These are phyloP conservation scores for Gymnoscelis rufifasciata DNA, from an alignment of 2,888 invertebrate species.

Conservation along the genomic window DNA sequence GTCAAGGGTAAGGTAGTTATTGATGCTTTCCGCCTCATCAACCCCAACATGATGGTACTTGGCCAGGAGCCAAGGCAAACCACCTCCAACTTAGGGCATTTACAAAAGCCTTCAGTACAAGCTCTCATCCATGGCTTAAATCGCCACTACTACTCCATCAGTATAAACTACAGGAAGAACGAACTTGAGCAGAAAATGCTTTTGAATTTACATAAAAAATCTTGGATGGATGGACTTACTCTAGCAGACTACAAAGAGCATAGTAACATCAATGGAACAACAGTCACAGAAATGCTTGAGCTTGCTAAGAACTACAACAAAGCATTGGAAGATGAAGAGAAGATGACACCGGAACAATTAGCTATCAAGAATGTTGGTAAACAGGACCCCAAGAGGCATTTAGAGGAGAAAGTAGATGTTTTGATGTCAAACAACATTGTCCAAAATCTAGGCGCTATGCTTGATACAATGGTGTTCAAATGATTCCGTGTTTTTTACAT, in stretches of 20 bases:
- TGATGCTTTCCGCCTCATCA: conserved; percentile 99
- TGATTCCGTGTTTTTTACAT: conserved; percentile 52
- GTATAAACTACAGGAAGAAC: conserved; percentile 99
- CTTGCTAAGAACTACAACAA: conserved; percentile 98
- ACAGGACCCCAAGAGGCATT: conserved; percentile 98
- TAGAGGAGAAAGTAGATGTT: conserved; percentile 98
- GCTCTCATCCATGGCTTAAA: conserved; percentile 99
- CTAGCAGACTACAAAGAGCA: conserved; percentile 95
- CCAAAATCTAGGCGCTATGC: conserved; percentile 97
- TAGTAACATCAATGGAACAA: conserved; percentile 94
- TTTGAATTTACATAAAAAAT: conserved; percentile 98
- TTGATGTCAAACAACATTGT: conserved; percentile 98
- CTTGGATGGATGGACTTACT: conserved; percentile 98
- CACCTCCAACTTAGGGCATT: conserved; percentile 98
- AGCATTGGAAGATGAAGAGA: conserved; percentile 98
- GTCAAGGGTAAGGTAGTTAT: conserved; percentile 99
- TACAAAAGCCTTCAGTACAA: conserved; percentile 99
- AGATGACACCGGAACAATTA: conserved; percentile 99
- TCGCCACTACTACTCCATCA: conserved; percentile 99
- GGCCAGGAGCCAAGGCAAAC: conserved; percentile 99
- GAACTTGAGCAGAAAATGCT: conserved; percentile 99
- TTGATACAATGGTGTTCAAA: conserved; percentile 84
- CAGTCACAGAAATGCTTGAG: conserved; percentile 97
- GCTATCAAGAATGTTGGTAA: conserved; percentile 99
- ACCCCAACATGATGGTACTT: conserved; percentile 99